Evolutionary conservation across 1,140 invertebrate genomes (phyloP).

Genomic region (Steinernema khuongi): DNA sequence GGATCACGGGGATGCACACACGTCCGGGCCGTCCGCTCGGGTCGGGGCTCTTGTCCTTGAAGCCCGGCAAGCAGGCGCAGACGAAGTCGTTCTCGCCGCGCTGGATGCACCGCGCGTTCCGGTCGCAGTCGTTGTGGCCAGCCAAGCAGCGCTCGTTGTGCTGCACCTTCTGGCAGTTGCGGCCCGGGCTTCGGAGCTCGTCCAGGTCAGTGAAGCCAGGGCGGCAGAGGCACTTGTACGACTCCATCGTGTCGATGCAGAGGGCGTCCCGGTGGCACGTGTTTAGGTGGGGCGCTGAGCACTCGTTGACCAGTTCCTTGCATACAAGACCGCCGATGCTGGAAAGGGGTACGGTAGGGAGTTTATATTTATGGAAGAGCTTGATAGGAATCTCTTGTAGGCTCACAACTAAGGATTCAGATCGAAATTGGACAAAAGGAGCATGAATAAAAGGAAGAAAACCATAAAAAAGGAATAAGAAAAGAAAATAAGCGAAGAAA

Average conservation of each 20-base stretch:
- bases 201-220: conserved; percentile 56
- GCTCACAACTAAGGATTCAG: too few species aligned
- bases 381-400: too few species aligned
- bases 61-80: conserved; percentile 52
- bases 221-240: conserved; percentile 55
- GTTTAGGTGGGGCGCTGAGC: conserved; percentile 42
- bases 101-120: conserved; percentile 53
- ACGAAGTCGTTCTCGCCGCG: conserved; percentile 46
- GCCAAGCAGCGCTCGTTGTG: conserved; percentile 47
- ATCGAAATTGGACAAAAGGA: too few species aligned
- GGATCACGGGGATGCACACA: conserved; percentile 58
- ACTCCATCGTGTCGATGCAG: conserved; percentile 54
- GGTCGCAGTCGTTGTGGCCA: conserved; percentile 52
- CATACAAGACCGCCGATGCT: conserved; percentile 49
- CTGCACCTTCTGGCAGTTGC: conserved; percentile 52
- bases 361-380: too few species aligned
- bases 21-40: conserved; percentile 43
- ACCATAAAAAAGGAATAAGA: too few species aligned
- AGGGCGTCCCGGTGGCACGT: conserved; percentile 51
- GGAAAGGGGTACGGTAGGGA: too few species aligned
- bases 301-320: conserved; percentile 52
- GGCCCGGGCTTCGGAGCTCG: conserved; percentile 56
- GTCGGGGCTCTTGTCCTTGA: conserved; percentile 52
- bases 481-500: too few species aligned
- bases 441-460: conserved; percentile 1